Percentiles rank a stretch among this genome's conserved stretches.
These are phyloP conservation scores for Zaprionus capensis DNA, from an alignment of 1,140 invertebrate species.

Conservation along the genomic window DNA sequence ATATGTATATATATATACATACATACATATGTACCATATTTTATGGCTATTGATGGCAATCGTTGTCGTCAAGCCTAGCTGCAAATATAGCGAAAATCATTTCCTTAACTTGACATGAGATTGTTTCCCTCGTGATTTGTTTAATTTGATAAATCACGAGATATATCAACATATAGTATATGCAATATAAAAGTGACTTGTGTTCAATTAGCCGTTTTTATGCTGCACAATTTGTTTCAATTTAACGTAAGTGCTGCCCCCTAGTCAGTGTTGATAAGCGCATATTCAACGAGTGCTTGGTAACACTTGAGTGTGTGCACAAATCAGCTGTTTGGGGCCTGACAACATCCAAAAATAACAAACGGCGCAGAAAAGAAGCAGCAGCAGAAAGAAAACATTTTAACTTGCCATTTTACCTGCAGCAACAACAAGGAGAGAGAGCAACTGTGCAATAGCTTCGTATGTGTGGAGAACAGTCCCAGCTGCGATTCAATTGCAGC, in stretches of 20 bases:
- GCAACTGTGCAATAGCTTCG: not conserved
- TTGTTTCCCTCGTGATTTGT: not conserved
- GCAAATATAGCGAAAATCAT: not conserved
- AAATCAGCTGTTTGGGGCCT: slow-evolving; percentile 37
- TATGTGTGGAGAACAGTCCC: not conserved
- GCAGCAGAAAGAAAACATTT: slow-evolving; percentile 1
- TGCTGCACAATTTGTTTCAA: slow-evolving; percentile 10
- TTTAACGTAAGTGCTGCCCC: not conserved
- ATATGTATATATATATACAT: not conserved
- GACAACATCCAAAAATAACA: slow-evolving; percentile 15
- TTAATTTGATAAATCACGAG: slow-evolving; percentile 8
- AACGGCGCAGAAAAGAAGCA: slow-evolving; percentile 28
- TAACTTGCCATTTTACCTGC: not conserved
- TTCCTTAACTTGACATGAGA: not conserved
- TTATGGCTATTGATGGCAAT: not conserved
- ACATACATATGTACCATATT: not conserved
- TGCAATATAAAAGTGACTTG: not conserved
- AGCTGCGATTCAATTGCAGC: not conserved
- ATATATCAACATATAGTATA: not conserved
- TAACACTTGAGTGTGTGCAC: not conserved
- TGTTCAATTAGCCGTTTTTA: not conserved
- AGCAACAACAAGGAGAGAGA: not conserved
- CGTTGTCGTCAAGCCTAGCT: not conserved
- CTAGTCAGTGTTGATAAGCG: slow-evolving; percentile 43
- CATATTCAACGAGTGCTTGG: not conserved